Evolutionary conservation across 2,113 vertebrate genomes (phyloP), one percentile per base, ranked within the genome.

Genomic region (Arvicanthis niloticus): DNA sequence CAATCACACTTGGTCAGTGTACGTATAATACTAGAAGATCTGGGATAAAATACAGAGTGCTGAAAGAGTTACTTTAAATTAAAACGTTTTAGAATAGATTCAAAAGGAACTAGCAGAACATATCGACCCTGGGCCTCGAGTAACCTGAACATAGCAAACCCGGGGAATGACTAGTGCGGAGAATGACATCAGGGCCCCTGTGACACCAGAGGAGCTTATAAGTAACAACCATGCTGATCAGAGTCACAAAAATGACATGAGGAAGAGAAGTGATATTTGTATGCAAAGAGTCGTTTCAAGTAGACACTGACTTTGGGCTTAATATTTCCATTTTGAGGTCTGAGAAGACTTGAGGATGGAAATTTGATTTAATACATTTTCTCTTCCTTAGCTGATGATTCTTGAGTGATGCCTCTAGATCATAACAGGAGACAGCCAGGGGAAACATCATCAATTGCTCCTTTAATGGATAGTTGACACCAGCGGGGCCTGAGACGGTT

Each of bases 311-410:
- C 42, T 68, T 60, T 42, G 70, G 31, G 24, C 45, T 95, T 81
- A 62, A 91, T 90, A 70, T 80, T 90, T 65, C 24, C 21, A 24
- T 88, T 92, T 76, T 91, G 76, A 85, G 72, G 70, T 78, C 58
- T 90, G 42, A 8, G 77, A 62, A 93, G 70, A 34, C 48, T 73
- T 89, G 24, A 65, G 51, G 51, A 42, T 82, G 60, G n/a, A 81
- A 84, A 86, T 24, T 40, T 76, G 42, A 72, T 17, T 42, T 78
- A 72, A 37, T 58, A 58, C 21, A 26, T 65, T 68, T 62, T n/a
- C 56, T 10, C 62, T 72, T 76, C 56, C 42, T 56, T 31, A 45
- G 42, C 45, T 70, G 29, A 62, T 89, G n/a, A 40, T 82, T 94
- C 80, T 40, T 45, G 65, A 85, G 15, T 62, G 67, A 88, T 10